phyloP scores from a whole-genome alignment of 1,140 invertebrate genomes.

The Aplysia californica region DNA sequence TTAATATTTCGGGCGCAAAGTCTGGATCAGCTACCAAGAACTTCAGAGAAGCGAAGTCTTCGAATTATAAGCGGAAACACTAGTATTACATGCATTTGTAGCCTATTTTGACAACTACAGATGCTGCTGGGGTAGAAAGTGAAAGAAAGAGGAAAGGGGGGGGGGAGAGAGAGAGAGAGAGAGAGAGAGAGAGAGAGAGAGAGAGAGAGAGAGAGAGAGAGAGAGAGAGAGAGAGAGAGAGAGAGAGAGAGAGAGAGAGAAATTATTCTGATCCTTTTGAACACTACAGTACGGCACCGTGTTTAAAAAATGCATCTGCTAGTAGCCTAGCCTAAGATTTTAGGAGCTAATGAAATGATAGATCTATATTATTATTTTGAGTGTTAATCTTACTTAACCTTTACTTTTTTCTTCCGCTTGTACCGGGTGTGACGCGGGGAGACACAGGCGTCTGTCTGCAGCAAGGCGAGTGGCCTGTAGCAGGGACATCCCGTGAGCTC shows the following conservation, averaged over 20 bases:
- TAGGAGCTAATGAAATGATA: neutral
- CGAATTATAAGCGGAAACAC: too few species aligned
- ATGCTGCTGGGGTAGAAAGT: neutral
- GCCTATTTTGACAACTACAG: too few species aligned
- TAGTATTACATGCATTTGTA: too few species aligned
- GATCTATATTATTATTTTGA: neutral
- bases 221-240: neutral
- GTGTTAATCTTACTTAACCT: neutral
- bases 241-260: neutral
- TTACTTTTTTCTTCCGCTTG: too few species aligned
- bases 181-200: neutral
- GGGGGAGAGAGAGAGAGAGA: neutral
- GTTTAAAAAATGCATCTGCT: neutral
- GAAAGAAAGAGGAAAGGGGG: neutral
- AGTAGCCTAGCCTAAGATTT: neutral
- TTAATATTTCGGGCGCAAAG: neutral
- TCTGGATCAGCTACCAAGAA: neutral
- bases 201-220: neutral
- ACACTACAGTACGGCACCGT: neutral
- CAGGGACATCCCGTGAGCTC: too few species aligned
- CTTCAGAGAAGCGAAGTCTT: too few species aligned
- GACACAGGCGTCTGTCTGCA: too few species aligned
- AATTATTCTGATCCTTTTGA: neutral
- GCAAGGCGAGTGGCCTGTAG: too few species aligned
- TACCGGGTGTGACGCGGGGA: too few species aligned